A percentile compares a stretch with the other conserved stretches of the same genome.
These are phyloP conservation scores for Cichlasoma orientale DNA, from an alignment of 2,797 vertebrate species.

Conservation along the genomic window DNA sequence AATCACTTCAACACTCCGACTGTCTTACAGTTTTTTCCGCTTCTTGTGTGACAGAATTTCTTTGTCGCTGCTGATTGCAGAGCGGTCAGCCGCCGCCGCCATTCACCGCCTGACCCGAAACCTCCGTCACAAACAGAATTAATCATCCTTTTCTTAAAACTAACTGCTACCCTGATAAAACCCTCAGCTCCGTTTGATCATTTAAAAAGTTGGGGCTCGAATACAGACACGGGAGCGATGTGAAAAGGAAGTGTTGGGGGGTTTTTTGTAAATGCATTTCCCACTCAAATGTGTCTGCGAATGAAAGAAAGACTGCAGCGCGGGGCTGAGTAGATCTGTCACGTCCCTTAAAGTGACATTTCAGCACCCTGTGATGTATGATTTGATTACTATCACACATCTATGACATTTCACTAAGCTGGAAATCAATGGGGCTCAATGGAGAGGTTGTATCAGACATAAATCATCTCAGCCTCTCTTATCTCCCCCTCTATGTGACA, in stretches of 20 bases:
- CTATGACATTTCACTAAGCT: slow-evolving; percentile 70
- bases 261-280: slow-evolving; percentile 7
- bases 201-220: background rate
- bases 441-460: slow-evolving; percentile 57
- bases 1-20: slow-evolving; percentile 11
- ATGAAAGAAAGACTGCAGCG: slow-evolving; percentile 4
- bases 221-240: background rate
- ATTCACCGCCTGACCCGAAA: slow-evolving; percentile 19
- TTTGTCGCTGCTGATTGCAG: slow-evolving; percentile 44
- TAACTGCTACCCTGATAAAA: slow-evolving; percentile 8
- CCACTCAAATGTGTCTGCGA: slow-evolving; percentile 10
- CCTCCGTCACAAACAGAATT: slow-evolving; percentile 15
- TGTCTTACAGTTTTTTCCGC: background rate
- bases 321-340: slow-evolving; percentile 35
- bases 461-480: slow-evolving; percentile 50
- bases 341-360: slow-evolving; percentile 57
- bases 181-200: slow-evolving; percentile 4
- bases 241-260: background rate
- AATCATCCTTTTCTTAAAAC: slow-evolving; percentile 8
- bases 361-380: slow-evolving; percentile 58
- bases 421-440: slow-evolving; percentile 71
- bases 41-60: slow-evolving; percentile 7
- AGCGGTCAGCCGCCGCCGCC: background rate
- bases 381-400: slow-evolving; percentile 70
- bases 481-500: slow-evolving; percentile 46